Conservation (phyloP, 30 jellyfish, hydroid and myxozoan species). For the Hydractinia symbiolongicarpus region DNA sequence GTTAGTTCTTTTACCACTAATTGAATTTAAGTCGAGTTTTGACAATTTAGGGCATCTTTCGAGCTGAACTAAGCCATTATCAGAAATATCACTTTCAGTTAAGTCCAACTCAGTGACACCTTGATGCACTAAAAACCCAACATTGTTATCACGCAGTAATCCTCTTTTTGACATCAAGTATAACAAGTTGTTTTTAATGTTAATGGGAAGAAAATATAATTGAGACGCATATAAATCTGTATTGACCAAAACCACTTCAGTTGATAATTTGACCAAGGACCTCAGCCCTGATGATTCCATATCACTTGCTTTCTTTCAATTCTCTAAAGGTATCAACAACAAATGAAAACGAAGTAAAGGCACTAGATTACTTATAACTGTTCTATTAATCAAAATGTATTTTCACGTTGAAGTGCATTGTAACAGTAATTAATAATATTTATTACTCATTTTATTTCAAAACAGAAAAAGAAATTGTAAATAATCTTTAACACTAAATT, state of each 20-base stretch:
- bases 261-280: background rate
- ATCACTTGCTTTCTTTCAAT: too few relatives aligned
- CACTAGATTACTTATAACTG: too few relatives aligned
- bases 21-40: slow-evolving; percentile 49
- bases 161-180: slow-evolving; percentile 47
- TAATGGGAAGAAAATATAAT: slow-evolving; percentile 18
- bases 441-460: too few relatives aligned
- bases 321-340: too few relatives aligned
- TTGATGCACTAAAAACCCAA: slow-evolving; percentile 29
- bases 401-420: too few relatives aligned
- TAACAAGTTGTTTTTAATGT: slow-evolving; percentile 31
- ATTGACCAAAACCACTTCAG: slow-evolving; percentile 11
- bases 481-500: too few relatives aligned
- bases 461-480: too few relatives aligned
- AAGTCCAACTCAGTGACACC: slow-evolving; percentile 46
- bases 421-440: too few relatives aligned
- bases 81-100: slow-evolving; percentile 43
- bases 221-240: slow-evolving; percentile 9
- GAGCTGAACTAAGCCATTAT: slow-evolving; percentile 32
- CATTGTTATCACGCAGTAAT: slow-evolving; percentile 20
- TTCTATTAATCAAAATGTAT: too few relatives aligned
- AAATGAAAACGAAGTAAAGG: too few relatives aligned
- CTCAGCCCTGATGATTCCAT: background rate
- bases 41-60: slow-evolving; percentile 24
- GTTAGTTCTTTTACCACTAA: slow-evolving; percentile 32